Base-by-base conservation (phyloP, 2,797 vertebrate genomes). In the Oreochromis mossambicus region DNA sequence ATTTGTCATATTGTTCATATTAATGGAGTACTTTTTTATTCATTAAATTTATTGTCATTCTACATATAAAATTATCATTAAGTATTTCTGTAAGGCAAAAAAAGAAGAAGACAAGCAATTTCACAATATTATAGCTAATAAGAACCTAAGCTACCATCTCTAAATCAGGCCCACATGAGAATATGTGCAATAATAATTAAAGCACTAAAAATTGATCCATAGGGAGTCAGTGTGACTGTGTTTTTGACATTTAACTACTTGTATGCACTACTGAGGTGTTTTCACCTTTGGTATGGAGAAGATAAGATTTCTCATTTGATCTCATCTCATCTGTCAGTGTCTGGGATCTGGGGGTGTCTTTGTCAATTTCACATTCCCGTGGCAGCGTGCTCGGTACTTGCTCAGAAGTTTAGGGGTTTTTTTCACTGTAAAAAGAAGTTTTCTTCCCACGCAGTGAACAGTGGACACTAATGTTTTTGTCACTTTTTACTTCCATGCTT, bases 361-460 rank as follows among this genome's bases (percentile, higher is more conserved):
- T 58, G 0, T 58, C 29, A 32, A 32, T 58, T 58, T 58, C 55
- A 58, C 55, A 58, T 58, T 58, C 29, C 55, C 3, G 1, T 58
- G 2, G 5, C 14, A 56, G 55, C 3, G 5, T 32, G 55, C 29
- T 58, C 10, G 2, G 29, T 32, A 19, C 29, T 58, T 2, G 29
- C 1, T 58, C 0, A 1, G 55, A 11, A 0, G 0, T 19, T 58
- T 58, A 58, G 29, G 14, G 29, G 0, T 0, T 4, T 58, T 58
- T 58, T 58, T 32, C 15, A 32, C 55, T 58, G 26, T 17, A 58
- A 58, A 58, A 32, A 32, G 2, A 58, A 32, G 8, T 58, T 58
- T 32, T 54, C 24, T 54, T 54, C 51, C 24, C 51, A 24, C 13
- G 29, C 29, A 1, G 8, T 34, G 1, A 11, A 58, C 56, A 34